Evolutionary conservation across 2,113 vertebrate species (phyloP).

Genomic region (Rhynchomys soricoides): DNA sequence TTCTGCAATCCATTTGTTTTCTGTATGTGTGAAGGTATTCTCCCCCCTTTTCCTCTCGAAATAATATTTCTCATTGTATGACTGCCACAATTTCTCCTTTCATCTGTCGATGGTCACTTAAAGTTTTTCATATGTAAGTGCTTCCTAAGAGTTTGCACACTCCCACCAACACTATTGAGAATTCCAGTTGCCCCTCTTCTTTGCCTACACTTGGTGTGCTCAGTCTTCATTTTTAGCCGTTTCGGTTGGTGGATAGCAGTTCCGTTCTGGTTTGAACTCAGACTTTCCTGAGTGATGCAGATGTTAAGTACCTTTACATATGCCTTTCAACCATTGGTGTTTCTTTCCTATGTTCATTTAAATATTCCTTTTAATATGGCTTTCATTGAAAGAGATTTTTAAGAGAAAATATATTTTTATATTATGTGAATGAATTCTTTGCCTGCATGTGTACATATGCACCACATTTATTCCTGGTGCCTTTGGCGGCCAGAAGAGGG

Average conservation of each 20-base stretch:
- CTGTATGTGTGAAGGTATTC: not conserved
- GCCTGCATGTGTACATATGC: not conserved
- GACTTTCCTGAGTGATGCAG: not conserved
- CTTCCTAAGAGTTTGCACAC: not conserved
- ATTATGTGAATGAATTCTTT: not conserved
- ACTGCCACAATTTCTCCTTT: not conserved
- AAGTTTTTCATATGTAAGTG: slow-evolving; percentile 51
- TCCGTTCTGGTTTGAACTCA: slow-evolving; percentile 42
- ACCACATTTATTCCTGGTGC: not conserved
- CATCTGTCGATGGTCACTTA: not conserved
- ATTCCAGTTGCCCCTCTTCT: not conserved
- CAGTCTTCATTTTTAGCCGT: slow-evolving; percentile 29
- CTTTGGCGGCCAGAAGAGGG: not conserved
- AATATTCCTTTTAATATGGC: slow-evolving; percentile 23
- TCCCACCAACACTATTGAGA: not conserved
- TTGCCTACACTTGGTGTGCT: not conserved
- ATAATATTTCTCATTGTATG: slow-evolving; percentile 3
- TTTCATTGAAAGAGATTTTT: not conserved
- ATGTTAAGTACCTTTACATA: not conserved
- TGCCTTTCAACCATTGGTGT: not conserved
- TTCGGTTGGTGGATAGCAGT: not conserved
- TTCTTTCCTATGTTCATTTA: slow-evolving; percentile 23
- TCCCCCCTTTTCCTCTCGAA: not conserved
- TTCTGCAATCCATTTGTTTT: slow-evolving; percentile 38
- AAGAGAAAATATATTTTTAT: not conserved